phyloP scores from a whole-genome alignment of 1,140 invertebrate species.

The Drosophila lini region DNA sequence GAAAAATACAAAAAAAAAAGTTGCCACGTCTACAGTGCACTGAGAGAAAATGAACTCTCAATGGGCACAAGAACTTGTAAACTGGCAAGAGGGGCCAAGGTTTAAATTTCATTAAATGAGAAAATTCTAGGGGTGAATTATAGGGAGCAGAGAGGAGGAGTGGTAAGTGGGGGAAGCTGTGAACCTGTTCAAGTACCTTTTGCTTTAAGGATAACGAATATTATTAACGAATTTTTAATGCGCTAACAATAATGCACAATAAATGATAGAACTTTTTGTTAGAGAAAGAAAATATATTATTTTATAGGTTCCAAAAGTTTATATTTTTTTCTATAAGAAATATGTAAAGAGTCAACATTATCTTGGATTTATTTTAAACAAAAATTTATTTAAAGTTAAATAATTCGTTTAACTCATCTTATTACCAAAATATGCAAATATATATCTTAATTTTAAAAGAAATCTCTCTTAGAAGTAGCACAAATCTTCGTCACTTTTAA shows the following conservation, averaged over 20 bases:
- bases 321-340: neutral
- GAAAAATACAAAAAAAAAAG: conserved; percentile 27
- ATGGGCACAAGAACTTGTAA: neutral
- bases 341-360: rapidly evolving
- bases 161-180: conserved; percentile 27
- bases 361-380: neutral
- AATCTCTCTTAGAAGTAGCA: neutral
- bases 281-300: no score
- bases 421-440: neutral
- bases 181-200: conserved; percentile 60
- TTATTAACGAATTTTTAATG: no score
- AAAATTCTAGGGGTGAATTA: conserved; percentile 16
- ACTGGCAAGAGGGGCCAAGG: conserved; percentile 20
- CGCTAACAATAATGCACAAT: no score
- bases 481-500: conserved; percentile 1
- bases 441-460: neutral
- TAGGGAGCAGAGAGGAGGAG: neutral
- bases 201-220: no score
- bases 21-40: conserved; percentile 45
- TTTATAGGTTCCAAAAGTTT: no score
- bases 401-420: no score
- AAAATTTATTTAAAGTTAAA: neutral
- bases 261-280: no score
- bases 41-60: conserved; percentile 36
- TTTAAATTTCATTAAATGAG: conserved; percentile 67